These are phyloP conservation scores for Andrena bucephala DNA, from an alignment of 2,888 invertebrate species.

Conservation along the genomic window DNA sequence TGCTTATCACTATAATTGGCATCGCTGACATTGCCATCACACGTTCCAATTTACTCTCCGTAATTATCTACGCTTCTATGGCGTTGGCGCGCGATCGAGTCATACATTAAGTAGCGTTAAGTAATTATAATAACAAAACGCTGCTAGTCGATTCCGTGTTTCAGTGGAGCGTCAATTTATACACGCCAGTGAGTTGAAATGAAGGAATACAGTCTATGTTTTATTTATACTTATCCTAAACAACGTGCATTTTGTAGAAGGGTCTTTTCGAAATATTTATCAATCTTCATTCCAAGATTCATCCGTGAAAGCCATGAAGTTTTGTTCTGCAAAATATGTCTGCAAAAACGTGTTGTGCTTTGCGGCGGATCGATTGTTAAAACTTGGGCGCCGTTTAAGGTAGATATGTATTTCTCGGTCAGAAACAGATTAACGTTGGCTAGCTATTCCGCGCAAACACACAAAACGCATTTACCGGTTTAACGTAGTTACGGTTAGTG, in stretches of 20 bases:
- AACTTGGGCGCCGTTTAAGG: not conserved
- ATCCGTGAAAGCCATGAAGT: too few relatives aligned
- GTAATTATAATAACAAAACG: conserved; percentile 32
- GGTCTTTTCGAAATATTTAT: too few relatives aligned
- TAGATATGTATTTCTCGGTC: not conserved
- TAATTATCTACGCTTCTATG: conserved; percentile 49
- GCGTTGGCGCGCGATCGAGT: conserved; percentile 11
- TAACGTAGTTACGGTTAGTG: conserved; percentile 50
- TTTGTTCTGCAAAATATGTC: too few relatives aligned
- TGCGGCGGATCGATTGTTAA: too few relatives aligned
- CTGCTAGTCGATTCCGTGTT: conserved; percentile 29
- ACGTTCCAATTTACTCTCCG: conserved; percentile 58
- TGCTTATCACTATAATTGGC: conserved; percentile 48
- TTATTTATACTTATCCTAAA: too few relatives aligned
- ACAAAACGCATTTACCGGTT: conserved; percentile 67
- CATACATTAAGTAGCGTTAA: conserved; percentile 12
- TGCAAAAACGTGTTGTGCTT: too few relatives aligned
- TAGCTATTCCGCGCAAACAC: conserved; percentile 48
- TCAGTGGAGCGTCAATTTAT: too few relatives aligned
- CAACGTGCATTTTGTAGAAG: too few relatives aligned
- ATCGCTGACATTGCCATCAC: conserved; percentile 42
- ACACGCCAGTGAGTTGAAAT: too few relatives aligned
- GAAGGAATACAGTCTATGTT: too few relatives aligned
- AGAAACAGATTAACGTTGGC: conserved; percentile 14
- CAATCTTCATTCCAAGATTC: too few relatives aligned